A percentile compares a stretch with the other conserved stretches of the same genome.
phyloP scores from a whole-genome alignment of 2,888 invertebrate genomes.

The Cheilosia impressa region DNA sequence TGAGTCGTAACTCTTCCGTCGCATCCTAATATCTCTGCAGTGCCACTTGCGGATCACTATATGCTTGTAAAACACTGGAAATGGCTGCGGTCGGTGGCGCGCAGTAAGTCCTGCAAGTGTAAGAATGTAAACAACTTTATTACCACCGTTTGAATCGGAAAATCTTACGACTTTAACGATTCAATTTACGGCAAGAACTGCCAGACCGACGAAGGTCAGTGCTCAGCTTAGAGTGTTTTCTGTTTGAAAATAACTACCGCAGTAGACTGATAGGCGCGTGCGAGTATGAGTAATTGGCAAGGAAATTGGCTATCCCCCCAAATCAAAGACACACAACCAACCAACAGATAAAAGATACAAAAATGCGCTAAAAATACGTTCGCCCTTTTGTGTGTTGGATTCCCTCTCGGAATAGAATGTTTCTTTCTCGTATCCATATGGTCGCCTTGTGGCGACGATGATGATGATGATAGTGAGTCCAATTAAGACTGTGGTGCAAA shows the following conservation, averaged over 20 bases:
- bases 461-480: constrained; percentile 60
- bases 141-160: constrained; percentile 38
- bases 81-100: neutral
- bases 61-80: too few relatives aligned
- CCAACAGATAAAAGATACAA: constrained; percentile 41
- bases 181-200: constrained; percentile 40
- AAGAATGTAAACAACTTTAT: constrained; percentile 71
- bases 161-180: constrained; percentile 44
- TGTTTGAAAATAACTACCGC: constrained; percentile 15
- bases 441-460: constrained; percentile 60
- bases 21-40: constrained; percentile 52
- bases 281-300: constrained; percentile 72
- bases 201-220: constrained; percentile 61
- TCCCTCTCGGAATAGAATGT: constrained; percentile 33
- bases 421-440: constrained; percentile 58
- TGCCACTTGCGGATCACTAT: constrained; percentile 41
- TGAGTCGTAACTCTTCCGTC: constrained; percentile 63
- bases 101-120: constrained; percentile 16
- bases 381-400: constrained; percentile 57
- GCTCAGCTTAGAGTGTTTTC: constrained; percentile 11
- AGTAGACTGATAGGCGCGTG: constrained; percentile 69
- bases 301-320: constrained; percentile 62
- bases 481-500: constrained; percentile 60
- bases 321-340: constrained; percentile 34
- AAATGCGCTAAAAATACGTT: constrained; percentile 66